These are phyloP conservation scores for Hyperoplus immaculatus DNA, from an alignment of 2,797 vertebrate species.

Conservation along the genomic window DNA sequence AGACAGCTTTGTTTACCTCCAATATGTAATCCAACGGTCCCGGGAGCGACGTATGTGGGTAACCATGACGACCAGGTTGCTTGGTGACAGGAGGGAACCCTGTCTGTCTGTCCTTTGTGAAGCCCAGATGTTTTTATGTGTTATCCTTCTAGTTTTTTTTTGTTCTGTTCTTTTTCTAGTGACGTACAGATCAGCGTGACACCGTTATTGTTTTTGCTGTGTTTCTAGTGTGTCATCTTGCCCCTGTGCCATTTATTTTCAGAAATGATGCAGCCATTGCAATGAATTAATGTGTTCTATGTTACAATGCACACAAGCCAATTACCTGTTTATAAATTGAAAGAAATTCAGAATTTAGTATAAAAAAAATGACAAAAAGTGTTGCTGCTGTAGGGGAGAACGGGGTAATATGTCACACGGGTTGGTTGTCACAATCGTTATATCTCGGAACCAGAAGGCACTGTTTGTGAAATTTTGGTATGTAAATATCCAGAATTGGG, in stretches of 20 bases:
- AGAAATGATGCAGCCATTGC: background rate
- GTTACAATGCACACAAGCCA: background rate
- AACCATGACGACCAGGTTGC: constrained; percentile 53
- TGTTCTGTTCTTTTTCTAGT: constrained; percentile 4
- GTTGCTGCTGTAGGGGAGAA: background rate
- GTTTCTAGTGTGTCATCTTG: constrained; percentile 6
- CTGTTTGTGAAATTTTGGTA: no score
- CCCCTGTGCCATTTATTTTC: background rate
- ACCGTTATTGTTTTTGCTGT: constrained; percentile 1
- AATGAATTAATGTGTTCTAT: background rate
- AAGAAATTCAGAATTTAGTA: background rate
- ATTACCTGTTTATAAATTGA: background rate
- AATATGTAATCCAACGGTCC: constrained; percentile 13
- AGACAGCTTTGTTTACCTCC: background rate
- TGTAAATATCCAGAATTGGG: no score
- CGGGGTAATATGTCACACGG: no score
- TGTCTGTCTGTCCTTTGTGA: constrained; percentile 27
- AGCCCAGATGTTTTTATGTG: constrained; percentile 28
- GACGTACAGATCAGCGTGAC: constrained; percentile 25
- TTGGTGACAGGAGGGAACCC: constrained; percentile 37
- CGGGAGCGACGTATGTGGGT: constrained; percentile 32
- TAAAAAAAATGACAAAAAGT: background rate
- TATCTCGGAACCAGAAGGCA: no score
- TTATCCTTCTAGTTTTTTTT: constrained; percentile 36
- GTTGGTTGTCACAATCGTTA: no score